phyloP scores from a whole-genome alignment of 2,797 vertebrate species.

The Neoniphon sammara region DNA sequence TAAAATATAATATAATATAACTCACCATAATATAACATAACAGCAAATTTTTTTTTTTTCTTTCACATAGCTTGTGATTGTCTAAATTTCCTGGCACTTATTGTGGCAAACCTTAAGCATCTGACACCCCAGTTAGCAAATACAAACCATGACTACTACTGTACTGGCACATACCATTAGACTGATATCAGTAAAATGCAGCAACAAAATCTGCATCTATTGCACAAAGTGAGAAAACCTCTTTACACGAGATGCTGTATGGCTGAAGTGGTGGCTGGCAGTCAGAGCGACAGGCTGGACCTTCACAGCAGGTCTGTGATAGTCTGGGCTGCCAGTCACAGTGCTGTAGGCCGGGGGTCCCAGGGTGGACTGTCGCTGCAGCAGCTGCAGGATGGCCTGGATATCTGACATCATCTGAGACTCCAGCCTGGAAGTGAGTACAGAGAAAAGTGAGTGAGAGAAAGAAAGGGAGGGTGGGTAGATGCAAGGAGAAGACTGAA shows the following conservation, averaged over 20 bases:
- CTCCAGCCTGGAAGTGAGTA: constrained; percentile 87
- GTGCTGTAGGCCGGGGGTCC: constrained; percentile 95
- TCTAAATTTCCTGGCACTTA: not conserved
- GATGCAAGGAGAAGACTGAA: constrained; percentile 14
- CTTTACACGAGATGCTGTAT: constrained; percentile 79
- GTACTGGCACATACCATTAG: not conserved
- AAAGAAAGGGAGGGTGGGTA: not conserved
- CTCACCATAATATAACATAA: no score
- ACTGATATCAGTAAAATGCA: not conserved
- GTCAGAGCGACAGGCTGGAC: constrained; percentile 85
- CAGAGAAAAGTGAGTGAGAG: constrained; percentile 34
- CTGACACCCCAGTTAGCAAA: not conserved
- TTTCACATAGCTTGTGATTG: not conserved
- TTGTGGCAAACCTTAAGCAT: not conserved
- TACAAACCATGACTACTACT: not conserved
- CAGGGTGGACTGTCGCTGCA: constrained; percentile 90
- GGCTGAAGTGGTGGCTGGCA: constrained; percentile 86
- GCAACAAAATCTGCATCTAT: not conserved
- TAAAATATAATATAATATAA: no score
- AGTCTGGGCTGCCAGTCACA: constrained; percentile 88
- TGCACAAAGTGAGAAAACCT: not conserved
- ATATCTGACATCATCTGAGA: constrained; percentile 96
- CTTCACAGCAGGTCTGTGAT: constrained; percentile 83
- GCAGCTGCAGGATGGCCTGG: constrained; percentile 93
- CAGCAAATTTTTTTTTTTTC: not conserved